Conservation (phyloP, 2,888 invertebrate genomes). For the Ophioninae sp. region DNA sequence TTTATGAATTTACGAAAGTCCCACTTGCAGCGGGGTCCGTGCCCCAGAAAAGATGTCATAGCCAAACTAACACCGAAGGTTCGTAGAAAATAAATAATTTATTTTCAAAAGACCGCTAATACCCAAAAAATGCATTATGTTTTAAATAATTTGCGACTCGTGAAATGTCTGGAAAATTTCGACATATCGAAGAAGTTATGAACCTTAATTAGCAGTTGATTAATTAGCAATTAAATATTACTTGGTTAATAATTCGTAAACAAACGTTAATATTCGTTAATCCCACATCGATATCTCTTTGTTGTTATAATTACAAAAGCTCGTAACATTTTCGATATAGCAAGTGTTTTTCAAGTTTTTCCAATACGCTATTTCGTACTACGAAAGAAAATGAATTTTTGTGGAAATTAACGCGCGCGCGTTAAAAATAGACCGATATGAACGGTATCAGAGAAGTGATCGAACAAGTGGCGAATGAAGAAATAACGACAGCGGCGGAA, state of each 20-base stretch:
- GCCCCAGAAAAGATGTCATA: constrained; percentile 62
- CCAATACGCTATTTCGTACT: neutral
- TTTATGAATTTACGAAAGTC: neutral
- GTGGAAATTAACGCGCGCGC: neutral
- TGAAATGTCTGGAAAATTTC: neutral
- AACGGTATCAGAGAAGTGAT: constrained; percentile 60
- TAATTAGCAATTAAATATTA: too few relatives aligned
- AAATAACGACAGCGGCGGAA: constrained; percentile 65
- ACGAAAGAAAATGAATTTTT: neutral
- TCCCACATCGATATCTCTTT: too few relatives aligned
- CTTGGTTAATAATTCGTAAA: too few relatives aligned
- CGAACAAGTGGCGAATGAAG: constrained; percentile 61
- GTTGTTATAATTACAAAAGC: too few relatives aligned
- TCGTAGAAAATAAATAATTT: constrained; percentile 8
- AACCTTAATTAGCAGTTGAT: too few relatives aligned
- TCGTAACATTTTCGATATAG: neutral
- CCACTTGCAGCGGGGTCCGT: constrained; percentile 58
- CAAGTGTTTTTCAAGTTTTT: neutral
- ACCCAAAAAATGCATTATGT: neutral
- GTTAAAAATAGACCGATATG: constrained; percentile 59
- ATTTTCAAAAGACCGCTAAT: neutral
- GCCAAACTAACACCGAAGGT: constrained; percentile 61
- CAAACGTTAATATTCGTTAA: too few relatives aligned
- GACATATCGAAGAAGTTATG: too few relatives aligned
- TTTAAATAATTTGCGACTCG: neutral